A percentile compares a stretch with the other conserved stretches of the same genome.
Evolutionary conservation across 2,888 invertebrate genomes (phyloP).

Genomic region (Bimastos eiseni): DNA sequence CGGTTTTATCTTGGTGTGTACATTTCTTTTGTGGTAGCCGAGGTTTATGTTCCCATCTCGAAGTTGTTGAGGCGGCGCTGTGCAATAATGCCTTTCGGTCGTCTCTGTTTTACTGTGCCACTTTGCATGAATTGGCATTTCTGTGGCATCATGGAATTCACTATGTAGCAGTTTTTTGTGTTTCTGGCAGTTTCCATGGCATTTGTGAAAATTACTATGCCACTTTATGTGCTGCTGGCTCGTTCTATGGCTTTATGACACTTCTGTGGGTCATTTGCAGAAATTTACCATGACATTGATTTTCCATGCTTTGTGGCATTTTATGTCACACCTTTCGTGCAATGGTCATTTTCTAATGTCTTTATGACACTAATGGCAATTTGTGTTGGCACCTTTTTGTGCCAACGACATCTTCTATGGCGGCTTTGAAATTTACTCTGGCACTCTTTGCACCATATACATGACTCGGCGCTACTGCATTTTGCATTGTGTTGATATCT

Average conservation of each 20-base stretch:
- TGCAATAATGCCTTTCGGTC: background rate
- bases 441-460: background rate
- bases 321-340: background rate
- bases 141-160: background rate
- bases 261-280: background rate
- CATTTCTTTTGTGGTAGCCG: background rate
- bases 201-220: too few species aligned
- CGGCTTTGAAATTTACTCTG: background rate
- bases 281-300: too few species aligned
- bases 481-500: background rate
- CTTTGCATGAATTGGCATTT: background rate
- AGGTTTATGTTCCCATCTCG: background rate
- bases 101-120: background rate
- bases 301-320: background rate
- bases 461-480: too few species aligned
- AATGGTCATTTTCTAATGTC: too few species aligned
- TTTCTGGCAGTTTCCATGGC: too few species aligned
- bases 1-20: background rate
- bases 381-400: too few species aligned
- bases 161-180: background rate
- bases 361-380: too few species aligned
- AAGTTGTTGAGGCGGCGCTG: background rate
- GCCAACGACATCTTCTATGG: background rate
- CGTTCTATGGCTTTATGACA: background rate
- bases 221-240: too few species aligned